Evolutionary conservation across 2,113 vertebrate genomes (phyloP).

Genomic region (Cololabis saira): DNA sequence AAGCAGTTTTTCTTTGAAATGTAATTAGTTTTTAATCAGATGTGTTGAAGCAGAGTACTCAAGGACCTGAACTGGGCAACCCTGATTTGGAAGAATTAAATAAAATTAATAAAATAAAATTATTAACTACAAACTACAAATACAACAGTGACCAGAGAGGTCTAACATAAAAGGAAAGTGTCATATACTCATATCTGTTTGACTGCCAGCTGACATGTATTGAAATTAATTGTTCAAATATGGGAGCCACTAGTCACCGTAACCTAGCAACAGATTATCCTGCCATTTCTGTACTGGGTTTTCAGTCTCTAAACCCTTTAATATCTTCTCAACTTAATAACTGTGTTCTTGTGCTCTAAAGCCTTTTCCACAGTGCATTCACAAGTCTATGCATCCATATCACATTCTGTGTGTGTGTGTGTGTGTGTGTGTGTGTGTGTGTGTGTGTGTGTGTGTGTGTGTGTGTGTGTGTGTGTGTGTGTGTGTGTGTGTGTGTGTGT

Average conservation of each 20-base stretch:
- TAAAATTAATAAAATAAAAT: no score
- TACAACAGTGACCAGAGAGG: no score
- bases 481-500: slow-evolving; percentile 12
- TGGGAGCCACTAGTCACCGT: slow-evolving; percentile 6
- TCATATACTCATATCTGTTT: no score
- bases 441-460: slow-evolving; percentile 10
- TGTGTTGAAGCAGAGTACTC: no score
- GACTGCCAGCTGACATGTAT: not conserved
- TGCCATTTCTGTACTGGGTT: slow-evolving; percentile 16
- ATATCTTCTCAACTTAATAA: slow-evolving; percentile 42
- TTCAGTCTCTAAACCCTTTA: slow-evolving; percentile 17
- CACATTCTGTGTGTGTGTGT: slow-evolving; percentile 7
- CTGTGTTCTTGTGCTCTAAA: slow-evolving; percentile 15
- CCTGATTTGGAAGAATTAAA: no score
- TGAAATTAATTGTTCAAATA: slow-evolving; percentile 28
- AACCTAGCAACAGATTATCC: slow-evolving; percentile 50
- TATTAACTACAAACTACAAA: no score
- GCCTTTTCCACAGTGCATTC: slow-evolving; percentile 17
- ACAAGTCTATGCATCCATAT: slow-evolving; percentile 1
- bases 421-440: slow-evolving; percentile 15
- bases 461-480: slow-evolving; percentile 20
- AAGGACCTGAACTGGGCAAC: no score
- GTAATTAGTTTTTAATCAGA: no score
- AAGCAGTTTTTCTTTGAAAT: no score
- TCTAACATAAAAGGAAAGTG: no score